These are phyloP conservation scores for Euglossa dilemma DNA, from an alignment of 1,140 invertebrate species.

Conservation along the genomic window DNA sequence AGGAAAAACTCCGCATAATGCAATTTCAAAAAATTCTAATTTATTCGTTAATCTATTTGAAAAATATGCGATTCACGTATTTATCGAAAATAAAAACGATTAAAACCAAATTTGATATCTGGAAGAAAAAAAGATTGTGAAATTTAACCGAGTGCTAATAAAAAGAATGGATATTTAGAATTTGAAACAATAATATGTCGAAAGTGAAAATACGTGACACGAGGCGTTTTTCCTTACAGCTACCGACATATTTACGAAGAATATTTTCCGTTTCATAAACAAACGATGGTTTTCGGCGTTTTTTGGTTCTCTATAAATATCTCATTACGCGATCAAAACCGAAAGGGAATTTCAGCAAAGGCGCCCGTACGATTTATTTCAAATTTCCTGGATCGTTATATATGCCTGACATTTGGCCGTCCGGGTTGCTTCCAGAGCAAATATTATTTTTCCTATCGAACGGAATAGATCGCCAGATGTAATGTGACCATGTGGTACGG, in stretches of 20 bases:
- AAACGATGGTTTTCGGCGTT: background rate
- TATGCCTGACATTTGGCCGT: conserved; percentile 49
- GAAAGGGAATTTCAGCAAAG: conserved; percentile 26
- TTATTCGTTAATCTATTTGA: too few relatives aligned
- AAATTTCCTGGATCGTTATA: conserved; percentile 39
- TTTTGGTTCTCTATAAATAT: conserved; percentile 31
- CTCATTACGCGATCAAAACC: background rate
- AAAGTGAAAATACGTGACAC: too few relatives aligned
- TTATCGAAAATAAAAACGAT: too few relatives aligned
- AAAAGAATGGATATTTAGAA: too few relatives aligned
- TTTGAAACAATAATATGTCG: too few relatives aligned
- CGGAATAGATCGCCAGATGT: conserved; percentile 60
- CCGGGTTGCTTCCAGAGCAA: conserved; percentile 63
- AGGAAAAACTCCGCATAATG: too few relatives aligned
- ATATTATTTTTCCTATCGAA: conserved; percentile 72
- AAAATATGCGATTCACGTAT: too few relatives aligned
- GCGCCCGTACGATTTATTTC: background rate
- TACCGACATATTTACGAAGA: background rate
- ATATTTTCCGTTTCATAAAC: conserved; percentile 3
- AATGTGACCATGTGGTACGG: conserved; percentile 43
- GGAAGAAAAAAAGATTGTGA: too few relatives aligned
- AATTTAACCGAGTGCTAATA: too few relatives aligned
- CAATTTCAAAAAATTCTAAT: too few relatives aligned
- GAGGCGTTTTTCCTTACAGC: too few relatives aligned
- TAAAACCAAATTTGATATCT: too few relatives aligned